These are phyloP conservation scores for Drymonia ruficornis DNA, from an alignment of 2,888 invertebrate genomes.

Conservation along the genomic window DNA sequence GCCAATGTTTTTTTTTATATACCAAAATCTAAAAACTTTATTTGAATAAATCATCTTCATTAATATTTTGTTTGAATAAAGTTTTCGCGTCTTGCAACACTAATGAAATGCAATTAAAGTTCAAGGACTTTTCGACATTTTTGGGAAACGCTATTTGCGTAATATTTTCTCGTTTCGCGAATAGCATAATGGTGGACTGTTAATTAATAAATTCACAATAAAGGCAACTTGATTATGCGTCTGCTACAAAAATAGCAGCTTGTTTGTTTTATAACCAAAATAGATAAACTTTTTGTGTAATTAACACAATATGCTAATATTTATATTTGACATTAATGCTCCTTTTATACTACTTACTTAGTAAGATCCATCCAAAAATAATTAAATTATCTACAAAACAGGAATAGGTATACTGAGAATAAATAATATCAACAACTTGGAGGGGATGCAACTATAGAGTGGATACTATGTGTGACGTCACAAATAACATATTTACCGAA, in stretches of 20 bases:
- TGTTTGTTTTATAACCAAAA: neutral
- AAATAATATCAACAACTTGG: too few relatives aligned
- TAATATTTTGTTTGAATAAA: neutral
- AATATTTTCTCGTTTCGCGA: conserved; percentile 15
- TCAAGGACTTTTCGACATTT: conserved; percentile 42
- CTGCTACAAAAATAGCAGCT: too few relatives aligned
- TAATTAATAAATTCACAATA: neutral
- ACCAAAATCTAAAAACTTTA: too few relatives aligned
- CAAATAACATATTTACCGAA: conserved; percentile 1
- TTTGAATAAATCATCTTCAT: neutral
- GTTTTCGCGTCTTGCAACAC: conserved; percentile 31
- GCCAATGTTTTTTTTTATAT: too few relatives aligned
- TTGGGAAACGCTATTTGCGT: conserved; percentile 24
- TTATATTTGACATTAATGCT: too few relatives aligned
- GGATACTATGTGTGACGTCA: neutral
- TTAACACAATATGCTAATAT: too few relatives aligned
- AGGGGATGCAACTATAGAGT: neutral
- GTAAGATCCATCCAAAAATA: too few relatives aligned
- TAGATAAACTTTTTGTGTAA: neutral
- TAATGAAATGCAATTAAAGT: conserved; percentile 44
- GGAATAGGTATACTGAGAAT: too few relatives aligned
- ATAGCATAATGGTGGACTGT: neutral
- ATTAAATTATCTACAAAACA: too few relatives aligned
- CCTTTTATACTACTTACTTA: too few relatives aligned
- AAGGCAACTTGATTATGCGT: too few relatives aligned